Base-by-base conservation (phyloP, 1,140 invertebrate genomes). In the Parasteatoda tepidariorum region DNA sequence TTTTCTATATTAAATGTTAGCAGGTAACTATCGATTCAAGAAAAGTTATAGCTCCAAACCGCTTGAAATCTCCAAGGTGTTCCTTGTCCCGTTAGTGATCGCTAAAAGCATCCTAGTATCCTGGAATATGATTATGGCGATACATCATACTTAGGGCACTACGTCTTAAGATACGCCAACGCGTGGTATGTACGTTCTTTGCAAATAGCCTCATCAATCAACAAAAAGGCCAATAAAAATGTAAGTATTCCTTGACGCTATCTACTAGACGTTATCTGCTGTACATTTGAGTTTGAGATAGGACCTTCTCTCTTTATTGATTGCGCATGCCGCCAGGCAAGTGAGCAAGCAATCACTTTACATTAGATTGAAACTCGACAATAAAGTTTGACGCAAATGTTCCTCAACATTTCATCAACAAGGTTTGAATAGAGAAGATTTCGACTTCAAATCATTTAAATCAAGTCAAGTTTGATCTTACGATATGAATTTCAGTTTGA, bases 121-220 rank as follows among this genome's bases (percentile, higher is more conserved):
- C 26, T 24, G 24, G 31, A 30, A 55, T 71, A 5, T 30, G 28
- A 78, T 66, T 55, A 55, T 48, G 30, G 31, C 26, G 18, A 78
- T 78, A 54, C 34, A 78, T 78, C 74, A 78, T 54, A 66, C 74
- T 78, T 75, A 78, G 18, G 31, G 22, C 74, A 18, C 41, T 54
- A n/a, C 34, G 30, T 54, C 70, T 31, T 24, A 33, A 55, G 41
- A 26, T 26, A 61, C 33, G 38, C 26, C 22, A 75, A 26, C 61
- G 48, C 38, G 41, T 33, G 38, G 61, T 66, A 48, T 33, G 41
- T 66, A 48, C 73, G 38, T 34, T 24, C 55, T 59, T 75, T 75
- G 33, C 74, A 78, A 78, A 78, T 78, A 78, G 59, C 61, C 74
- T n/a, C 74, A 78, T 78, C 74, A 15, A 78, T 78, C 74, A 78